A percentile compares a stretch with the other conserved stretches of the same genome.
Conservation (phyloP, 2,797 vertebrate genomes). For the Paguma larvata region DNA sequence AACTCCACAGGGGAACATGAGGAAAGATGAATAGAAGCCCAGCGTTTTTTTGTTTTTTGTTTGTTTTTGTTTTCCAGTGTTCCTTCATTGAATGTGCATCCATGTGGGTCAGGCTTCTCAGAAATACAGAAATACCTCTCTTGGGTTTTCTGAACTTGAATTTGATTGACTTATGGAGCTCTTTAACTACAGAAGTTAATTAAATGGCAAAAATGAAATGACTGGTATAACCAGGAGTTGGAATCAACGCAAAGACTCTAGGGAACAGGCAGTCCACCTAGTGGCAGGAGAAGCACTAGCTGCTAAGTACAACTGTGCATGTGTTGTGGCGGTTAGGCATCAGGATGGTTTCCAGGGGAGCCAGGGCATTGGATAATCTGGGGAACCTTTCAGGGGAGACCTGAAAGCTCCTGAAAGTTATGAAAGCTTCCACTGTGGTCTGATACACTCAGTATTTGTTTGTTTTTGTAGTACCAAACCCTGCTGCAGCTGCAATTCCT, state of each 20-base stretch:
- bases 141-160: not conserved
- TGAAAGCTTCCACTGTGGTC: not conserved
- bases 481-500: slow-evolving; percentile 91
- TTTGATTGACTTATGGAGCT: not conserved
- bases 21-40: not conserved
- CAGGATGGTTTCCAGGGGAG: not conserved
- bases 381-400: not conserved
- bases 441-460: not conserved
- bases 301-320: not conserved
- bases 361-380: not conserved
- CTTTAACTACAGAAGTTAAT: not conserved
- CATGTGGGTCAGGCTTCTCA: not conserved
- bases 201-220: not conserved
- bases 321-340: accelerated
- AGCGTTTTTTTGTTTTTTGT: not conserved
- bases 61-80: not conserved
- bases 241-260: not conserved
- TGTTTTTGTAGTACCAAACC: slow-evolving; percentile 85
- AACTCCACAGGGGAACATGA: not conserved
- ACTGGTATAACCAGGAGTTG: not conserved
- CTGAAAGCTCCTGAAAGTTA: too few species aligned
- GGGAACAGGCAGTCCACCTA: not conserved
- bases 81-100: not conserved
- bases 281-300: not conserved
- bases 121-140: not conserved